Base-by-base conservation (phyloP, 2,113 vertebrate genomes). In the Pleuronectes platessa region DNA sequence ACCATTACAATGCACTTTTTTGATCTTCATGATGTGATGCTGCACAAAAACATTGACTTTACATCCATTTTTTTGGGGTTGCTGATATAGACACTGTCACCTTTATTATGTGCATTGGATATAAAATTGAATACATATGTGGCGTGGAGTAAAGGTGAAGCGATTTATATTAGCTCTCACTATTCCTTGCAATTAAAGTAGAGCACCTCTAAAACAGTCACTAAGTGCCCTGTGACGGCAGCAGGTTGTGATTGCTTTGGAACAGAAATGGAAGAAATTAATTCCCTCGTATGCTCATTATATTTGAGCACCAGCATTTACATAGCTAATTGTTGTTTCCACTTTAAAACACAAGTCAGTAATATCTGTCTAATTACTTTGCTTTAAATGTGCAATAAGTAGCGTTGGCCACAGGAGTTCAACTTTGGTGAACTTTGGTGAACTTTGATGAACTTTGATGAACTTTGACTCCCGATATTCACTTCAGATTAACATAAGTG, bases 211-310 rank as follows among this genome's bases (percentile, higher is more conserved):
- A 49, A 74, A 88, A 76, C 10, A 53, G 21, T 37, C 45, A 18
- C 49, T 81, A 81, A 87, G 88, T 87, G 85, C 71, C 78, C 47
- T 31, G 59, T 45, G 18, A 51, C 59, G 60, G 62, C 61, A 45
- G 24, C 31, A 17, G 68, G 13, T 54, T 58, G 58, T 53, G 66
- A 78, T 59, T 83, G 58, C 61, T 61, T 55, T 23, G 12, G 10
- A 11, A 40, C 66, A 12, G 69, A 59, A 78, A 83, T 60, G 64
- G 47, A 62, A 61, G 7, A 72, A 71, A 82, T 68, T n/a, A 55
- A 79, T 78, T 31, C 31, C 6, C 31, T 31, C 31, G 31, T 31
- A 7, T n/a, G 31, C 31, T 31, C 31, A 31, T 31, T 31, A 31
- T 31, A 31, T 31, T 58, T 72, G 56, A 88, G 79, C 73, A 80